Percentiles rank a stretch among this genome's conserved stretches.
Conservation (phyloP, 2,113 vertebrate species). For the Silurus glanis region DNA sequence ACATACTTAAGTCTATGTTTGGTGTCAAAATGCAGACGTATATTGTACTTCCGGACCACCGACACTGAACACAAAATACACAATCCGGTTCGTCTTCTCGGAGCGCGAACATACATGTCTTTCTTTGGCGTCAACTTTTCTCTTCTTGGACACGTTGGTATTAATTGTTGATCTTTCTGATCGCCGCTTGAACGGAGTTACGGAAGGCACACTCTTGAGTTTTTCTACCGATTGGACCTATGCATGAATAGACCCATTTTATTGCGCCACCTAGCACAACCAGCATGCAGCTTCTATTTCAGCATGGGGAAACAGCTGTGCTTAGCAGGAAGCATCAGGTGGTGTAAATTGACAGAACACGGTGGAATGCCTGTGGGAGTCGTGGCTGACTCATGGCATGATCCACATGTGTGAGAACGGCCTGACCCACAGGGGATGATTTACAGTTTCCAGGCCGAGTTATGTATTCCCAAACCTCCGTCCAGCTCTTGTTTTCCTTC, state of each 20-base stretch:
- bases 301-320: constrained; percentile 43
- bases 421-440: constrained; percentile 61
- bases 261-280: background rate
- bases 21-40: no score
- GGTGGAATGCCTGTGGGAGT: constrained; percentile 52
- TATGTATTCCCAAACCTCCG: constrained; percentile 46
- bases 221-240: background rate
- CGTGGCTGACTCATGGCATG: constrained; percentile 54
- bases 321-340: constrained; percentile 35
- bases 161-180: no score
- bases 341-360: constrained; percentile 26
- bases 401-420: constrained; percentile 58
- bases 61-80: no score
- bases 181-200: background rate
- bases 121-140: no score
- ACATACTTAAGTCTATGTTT: no score
- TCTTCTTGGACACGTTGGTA: no score
- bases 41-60: no score
- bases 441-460: constrained; percentile 54
- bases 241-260: background rate
- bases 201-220: background rate
- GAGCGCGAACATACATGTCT: no score
- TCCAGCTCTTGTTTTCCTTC: constrained; percentile 37
- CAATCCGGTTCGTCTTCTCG: no score
- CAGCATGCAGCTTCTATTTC: background rate